Evolutionary conservation across 2,888 invertebrate species (phyloP).

Genomic region (Conistra vaccinii): DNA sequence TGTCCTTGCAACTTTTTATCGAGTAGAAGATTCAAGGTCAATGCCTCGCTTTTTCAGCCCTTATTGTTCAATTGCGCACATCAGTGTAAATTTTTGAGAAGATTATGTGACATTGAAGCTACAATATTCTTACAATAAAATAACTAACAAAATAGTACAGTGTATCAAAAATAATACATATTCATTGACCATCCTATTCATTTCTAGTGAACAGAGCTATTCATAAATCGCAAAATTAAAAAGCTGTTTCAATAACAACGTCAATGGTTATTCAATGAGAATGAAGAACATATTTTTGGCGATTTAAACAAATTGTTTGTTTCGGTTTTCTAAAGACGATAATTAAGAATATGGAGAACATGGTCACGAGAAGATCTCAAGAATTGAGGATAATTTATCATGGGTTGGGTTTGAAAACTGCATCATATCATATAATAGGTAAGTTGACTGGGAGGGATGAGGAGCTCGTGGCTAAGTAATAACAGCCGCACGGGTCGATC

Average conservation of each 20-base stretch:
- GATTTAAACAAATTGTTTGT: neutral
- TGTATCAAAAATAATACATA: neutral
- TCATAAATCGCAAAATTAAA: neutral
- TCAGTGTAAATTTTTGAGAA: neutral
- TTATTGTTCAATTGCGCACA: no score
- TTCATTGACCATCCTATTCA: neutral
- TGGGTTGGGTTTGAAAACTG: neutral
- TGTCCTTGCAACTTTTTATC: neutral
- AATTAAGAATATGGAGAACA: neutral
- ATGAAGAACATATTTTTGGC: conserved; percentile 2
- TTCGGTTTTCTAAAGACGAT: neutral
- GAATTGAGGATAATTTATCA: neutral
- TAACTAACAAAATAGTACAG: neutral
- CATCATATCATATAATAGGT: neutral
- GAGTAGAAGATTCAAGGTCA: neutral
- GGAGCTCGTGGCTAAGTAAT: no score
- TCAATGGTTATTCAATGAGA: neutral
- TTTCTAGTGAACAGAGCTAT: neutral
- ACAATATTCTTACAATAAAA: neutral
- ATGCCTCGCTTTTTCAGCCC: no score
- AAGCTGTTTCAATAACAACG: neutral
- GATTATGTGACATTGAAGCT: neutral
- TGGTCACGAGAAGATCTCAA: neutral
- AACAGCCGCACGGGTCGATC: no score
- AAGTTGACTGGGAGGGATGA: no score